Conservation (phyloP, 2,113 vertebrate genomes). For the Alaudala cheleensis region DNA sequence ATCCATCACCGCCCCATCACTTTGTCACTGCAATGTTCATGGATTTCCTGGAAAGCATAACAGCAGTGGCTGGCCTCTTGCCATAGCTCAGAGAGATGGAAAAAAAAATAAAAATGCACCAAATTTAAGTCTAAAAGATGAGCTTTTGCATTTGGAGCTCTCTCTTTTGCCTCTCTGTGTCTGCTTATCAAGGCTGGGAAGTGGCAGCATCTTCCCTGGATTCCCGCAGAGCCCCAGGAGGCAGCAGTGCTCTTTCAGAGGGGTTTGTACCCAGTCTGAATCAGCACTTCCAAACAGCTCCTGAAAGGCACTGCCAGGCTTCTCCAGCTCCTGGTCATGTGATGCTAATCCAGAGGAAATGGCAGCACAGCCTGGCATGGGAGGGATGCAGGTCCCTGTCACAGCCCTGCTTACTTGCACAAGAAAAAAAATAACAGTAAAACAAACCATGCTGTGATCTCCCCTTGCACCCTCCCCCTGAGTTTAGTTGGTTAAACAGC, state of each 20-base stretch:
- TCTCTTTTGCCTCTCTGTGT: not conserved
- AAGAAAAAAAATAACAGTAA: accelerated
- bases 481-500: not conserved
- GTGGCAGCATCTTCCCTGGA: not conserved
- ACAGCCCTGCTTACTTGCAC: not conserved
- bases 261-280: not conserved
- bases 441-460: not conserved
- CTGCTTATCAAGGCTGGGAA: not conserved
- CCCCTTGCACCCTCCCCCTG: not conserved
- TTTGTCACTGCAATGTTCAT: not conserved
- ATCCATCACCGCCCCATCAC: not conserved
- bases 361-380: accelerated
- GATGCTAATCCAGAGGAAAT: not conserved
- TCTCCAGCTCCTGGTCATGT: not conserved
- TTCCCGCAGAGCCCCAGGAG: not conserved
- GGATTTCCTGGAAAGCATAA: conserved; percentile 6
- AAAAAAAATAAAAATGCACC: not conserved
- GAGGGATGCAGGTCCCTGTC: accelerated
- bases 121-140: not conserved
- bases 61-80: not conserved
- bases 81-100: not conserved
- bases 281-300: not conserved
- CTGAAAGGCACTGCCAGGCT: not conserved
- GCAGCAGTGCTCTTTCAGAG: accelerated
- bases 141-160: not conserved